Base-by-base conservation (phyloP, 2,888 invertebrate genomes). In the Vesta saturnalis region DNA sequence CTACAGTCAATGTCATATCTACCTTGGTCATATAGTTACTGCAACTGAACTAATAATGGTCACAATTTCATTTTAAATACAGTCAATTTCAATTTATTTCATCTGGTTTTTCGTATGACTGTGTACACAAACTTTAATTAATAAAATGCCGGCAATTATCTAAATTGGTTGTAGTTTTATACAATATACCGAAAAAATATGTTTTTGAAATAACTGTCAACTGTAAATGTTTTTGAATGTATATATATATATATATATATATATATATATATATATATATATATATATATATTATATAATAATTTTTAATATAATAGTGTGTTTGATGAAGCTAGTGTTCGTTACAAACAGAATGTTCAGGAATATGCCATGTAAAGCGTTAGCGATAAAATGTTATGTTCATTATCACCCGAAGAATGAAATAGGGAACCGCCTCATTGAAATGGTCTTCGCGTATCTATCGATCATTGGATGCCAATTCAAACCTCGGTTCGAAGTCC, bases 401-500 rank as follows among this genome's bases (percentile, higher is more conserved):
- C 66, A 67, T 65, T 67, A 67, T 52, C 18, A 67, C 57, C 49
- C 56, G 61, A 49, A 61, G 66, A 60, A 61, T 46, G 61, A 58
- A 61, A 65, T 60, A 35, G 58, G 64, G 60, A 54, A 57, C 64
- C 61, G 64, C 64, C 65, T 62, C 69, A 69, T 69, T 55, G 66
- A 69, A 69, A 69, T 69, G 66, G 65, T 69, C 59, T 69, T 69
- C 66, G 60, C 69, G 69, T 65, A 62, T 55, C 55, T 69, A 69
- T 69, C 69, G 69, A 69, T 69, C 66, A 62, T 62, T 61, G 62
- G 59, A 69, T 62, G 54, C 62, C 69, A 69, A 69, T 69, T 69
- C 69, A 66, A 66, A 63, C 65, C 62, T 62, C 69, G 60, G 61
- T 70, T 66, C 67, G 57, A 68, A 69, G 64, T 70, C 73, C 71